A percentile compares a stretch with the other conserved stretches of the same genome.
These are phyloP conservation scores for Pomatorhinus ruficollis DNA, from an alignment of 2,113 vertebrate genomes.

Conservation along the genomic window DNA sequence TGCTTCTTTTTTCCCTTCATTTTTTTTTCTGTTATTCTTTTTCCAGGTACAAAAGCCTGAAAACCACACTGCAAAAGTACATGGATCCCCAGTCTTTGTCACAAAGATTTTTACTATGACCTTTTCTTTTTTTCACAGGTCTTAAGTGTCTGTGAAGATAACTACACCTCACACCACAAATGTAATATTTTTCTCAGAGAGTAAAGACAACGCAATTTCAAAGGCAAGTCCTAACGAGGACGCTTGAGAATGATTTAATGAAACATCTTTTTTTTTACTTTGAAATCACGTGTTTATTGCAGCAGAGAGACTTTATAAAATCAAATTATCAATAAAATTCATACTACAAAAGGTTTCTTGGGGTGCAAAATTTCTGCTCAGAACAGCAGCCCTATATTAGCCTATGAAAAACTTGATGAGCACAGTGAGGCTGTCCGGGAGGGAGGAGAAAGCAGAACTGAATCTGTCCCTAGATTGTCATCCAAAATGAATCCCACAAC, in stretches of 20 bases:
- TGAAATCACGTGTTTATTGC: not conserved
- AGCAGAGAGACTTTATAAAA: not conserved
- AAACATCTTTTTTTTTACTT: not conserved
- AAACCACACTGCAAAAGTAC: not conserved
- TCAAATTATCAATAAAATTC: not conserved
- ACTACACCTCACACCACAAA: not conserved
- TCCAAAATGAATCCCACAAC: not conserved
- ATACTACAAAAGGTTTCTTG: not conserved
- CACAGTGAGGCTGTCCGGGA: not conserved
- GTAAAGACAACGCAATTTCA: not conserved
- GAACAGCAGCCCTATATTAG: not conserved
- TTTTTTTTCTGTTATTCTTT: not conserved
- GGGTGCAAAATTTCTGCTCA: not conserved
- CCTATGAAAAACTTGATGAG: not conserved
- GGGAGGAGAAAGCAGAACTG: not conserved
- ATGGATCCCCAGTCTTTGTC: not conserved
- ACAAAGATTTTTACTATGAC: not conserved
- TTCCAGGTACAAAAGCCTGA: not conserved
- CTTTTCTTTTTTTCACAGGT: not conserved
- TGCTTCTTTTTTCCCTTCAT: not conserved
- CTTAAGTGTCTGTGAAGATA: not conserved
- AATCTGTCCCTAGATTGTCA: not conserved
- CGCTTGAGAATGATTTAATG: not conserved
- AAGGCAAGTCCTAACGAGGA: not conserved
- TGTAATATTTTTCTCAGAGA: not conserved